These are phyloP conservation scores for Drosophila neocordata DNA, from an alignment of 1,140 invertebrate species.

Conservation along the genomic window DNA sequence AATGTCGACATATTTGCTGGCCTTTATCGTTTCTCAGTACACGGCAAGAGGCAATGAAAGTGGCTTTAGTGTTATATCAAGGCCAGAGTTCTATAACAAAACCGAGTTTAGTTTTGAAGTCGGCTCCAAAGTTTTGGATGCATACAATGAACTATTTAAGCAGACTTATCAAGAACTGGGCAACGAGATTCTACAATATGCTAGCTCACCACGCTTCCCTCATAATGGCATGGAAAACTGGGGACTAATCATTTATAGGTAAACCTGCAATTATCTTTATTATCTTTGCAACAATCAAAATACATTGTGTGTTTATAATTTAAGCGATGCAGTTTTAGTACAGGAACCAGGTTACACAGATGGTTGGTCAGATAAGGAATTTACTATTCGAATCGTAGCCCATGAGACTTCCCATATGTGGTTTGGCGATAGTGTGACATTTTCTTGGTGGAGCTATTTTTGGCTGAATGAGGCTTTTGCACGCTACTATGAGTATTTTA, in stretches of 20 bases:
- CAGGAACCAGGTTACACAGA: constrained; percentile 56
- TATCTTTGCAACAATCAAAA: background rate
- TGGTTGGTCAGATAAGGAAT: constrained; percentile 79
- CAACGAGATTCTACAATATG: constrained; percentile 85
- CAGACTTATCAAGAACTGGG: constrained; percentile 75
- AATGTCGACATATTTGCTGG: constrained; percentile 91
- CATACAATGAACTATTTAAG: constrained; percentile 83
- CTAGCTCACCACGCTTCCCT: constrained; percentile 90
- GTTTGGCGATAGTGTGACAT: constrained; percentile 88
- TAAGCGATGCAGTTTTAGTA: constrained; percentile 56
- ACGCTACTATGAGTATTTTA: constrained; percentile 87
- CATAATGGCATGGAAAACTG: constrained; percentile 94
- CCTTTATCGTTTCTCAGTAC: constrained; percentile 90
- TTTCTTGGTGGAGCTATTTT: constrained; percentile 87
- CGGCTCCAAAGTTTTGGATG: constrained; percentile 83
- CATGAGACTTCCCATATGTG: constrained; percentile 88
- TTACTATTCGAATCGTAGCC: constrained; percentile 84
- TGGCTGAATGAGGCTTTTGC: constrained; percentile 90
- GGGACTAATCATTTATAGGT: constrained; percentile 89
- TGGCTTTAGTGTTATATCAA: constrained; percentile 85
- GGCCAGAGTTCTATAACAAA: constrained; percentile 86
- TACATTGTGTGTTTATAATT: background rate
- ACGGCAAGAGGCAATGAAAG: constrained; percentile 63
- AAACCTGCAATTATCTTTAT: background rate
- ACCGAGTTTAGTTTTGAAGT: constrained; percentile 84